These are phyloP conservation scores for Microcebus ravelobensis DNA, from an alignment of 2,113 vertebrate species.

Conservation along the genomic window DNA sequence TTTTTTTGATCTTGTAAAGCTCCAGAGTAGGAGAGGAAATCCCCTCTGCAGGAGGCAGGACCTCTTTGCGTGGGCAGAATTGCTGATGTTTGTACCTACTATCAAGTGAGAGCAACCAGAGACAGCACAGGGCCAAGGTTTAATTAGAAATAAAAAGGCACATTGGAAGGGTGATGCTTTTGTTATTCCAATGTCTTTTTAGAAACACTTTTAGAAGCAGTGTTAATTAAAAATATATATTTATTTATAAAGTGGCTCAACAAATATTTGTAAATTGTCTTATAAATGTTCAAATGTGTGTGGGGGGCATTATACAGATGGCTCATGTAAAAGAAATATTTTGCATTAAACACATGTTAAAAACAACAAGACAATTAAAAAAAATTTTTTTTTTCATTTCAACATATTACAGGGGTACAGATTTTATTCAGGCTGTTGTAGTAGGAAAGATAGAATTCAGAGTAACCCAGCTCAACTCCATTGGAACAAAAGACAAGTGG, in stretches of 20 bases:
- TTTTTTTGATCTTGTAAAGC: constrained; percentile 46
- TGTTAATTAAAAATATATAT: not conserved
- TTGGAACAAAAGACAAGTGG: not conserved
- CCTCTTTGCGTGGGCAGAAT: not conserved
- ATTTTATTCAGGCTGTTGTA: not conserved
- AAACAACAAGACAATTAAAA: not conserved
- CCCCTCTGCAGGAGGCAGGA: not conserved
- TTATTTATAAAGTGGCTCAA: not conserved
- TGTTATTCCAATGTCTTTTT: not conserved
- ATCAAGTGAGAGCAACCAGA: not conserved
- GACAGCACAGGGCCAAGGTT: not conserved
- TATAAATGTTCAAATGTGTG: not conserved
- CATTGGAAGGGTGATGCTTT: not conserved
- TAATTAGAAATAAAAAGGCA: not conserved
- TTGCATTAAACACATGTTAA: not conserved
- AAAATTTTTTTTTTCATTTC: no score
- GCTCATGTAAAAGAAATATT: not conserved
- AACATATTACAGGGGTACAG: no score
- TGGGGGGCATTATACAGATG: not conserved
- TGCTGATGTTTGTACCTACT: not conserved
- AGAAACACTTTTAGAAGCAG: not conserved
- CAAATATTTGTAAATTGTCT: not conserved
- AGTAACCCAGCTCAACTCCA: not conserved
- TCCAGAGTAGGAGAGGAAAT: not conserved
- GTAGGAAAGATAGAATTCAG: not conserved